Base-by-base conservation (phyloP, 2,113 vertebrate genomes). In the Malurus melanocephalus region DNA sequence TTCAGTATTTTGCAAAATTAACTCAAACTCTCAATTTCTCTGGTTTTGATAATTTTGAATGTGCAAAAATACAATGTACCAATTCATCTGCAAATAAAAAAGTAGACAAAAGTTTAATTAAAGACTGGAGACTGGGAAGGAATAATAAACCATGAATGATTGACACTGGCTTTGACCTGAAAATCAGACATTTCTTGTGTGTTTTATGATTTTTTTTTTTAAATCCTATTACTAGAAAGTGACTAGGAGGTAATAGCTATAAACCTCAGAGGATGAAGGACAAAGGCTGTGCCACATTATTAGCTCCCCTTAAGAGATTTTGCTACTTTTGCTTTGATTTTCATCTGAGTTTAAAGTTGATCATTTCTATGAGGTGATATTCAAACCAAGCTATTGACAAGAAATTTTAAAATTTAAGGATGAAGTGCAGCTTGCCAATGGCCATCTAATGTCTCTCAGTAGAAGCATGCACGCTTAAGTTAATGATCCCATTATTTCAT, bases 401-500 rank as follows among this genome's bases (percentile, higher is more conserved):
- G 46, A 16, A 77, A 65, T 61, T 68, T 76, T 51, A 80, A 80
- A 84, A 93, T 71, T 49, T 51, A 91, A 89, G n/a, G 57, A 79
- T 38, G 32, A 91, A 65, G 9, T 28, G 15, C 35, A 85, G 13
- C 30, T 82, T 89, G 28, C 62, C 68, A 85, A 40, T 17, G n/a
- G n/a, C 51, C 11, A 84, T 75, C 59, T 66, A 86, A 74, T 42
- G 14, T 59, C 17, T 71, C n/a, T 46, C 60, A 62, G 32, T 40
- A 55, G 35, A 92, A 93, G 19, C 69, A 64, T 7, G 5, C 43
- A 71, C 40, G 65, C 13, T 61, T 64, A 88, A 57, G 69, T 49
- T 76, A 94, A 86, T 20, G 56, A 79, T 48, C 40, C 45, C 43
- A 76, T 93, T 52, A 65, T 81, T 81, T 92, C 48, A 61, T 81